phyloP scores from a whole-genome alignment of 1,140 invertebrate genomes.

The Zaprionus nigranus region DNA sequence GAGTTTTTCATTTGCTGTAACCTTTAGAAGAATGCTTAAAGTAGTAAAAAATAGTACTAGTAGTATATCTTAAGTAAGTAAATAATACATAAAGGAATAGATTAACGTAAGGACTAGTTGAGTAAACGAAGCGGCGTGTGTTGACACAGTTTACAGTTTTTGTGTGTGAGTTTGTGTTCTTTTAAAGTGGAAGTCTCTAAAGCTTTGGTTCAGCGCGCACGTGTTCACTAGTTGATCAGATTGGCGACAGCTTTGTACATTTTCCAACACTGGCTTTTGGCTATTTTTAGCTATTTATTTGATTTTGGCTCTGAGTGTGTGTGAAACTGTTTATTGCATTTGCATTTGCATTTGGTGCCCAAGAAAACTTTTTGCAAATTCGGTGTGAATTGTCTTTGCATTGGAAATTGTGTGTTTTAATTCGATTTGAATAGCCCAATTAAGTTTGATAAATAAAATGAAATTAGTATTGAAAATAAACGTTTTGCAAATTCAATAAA shows the following conservation, averaged over 20 bases:
- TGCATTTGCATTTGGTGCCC: constrained; percentile 61
- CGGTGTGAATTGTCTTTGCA: constrained; percentile 60
- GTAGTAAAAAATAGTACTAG: constrained; percentile 29
- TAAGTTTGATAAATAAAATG: constrained; percentile 46
- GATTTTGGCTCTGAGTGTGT: constrained; percentile 35
- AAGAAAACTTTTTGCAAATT: constrained; percentile 56
- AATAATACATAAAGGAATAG: constrained; percentile 22
- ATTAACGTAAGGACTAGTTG: constrained; percentile 27
- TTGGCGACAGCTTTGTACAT: constrained; percentile 58
- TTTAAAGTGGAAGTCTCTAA: constrained; percentile 43
- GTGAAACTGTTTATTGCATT: constrained; percentile 38
- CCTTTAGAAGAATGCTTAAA: constrained; percentile 45
- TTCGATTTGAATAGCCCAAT: constrained; percentile 52
- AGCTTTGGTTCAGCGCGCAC: constrained; percentile 60
- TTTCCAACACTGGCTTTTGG: constrained; percentile 49
- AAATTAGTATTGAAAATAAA: constrained; percentile 47
- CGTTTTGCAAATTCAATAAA: constrained; percentile 64
- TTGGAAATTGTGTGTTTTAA: constrained; percentile 60
- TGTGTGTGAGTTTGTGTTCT: constrained; percentile 36
- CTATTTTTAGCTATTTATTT: constrained; percentile 10
- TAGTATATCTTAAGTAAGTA: constrained; percentile 41
- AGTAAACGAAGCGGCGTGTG: constrained; percentile 47
- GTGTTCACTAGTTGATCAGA: constrained; percentile 47
- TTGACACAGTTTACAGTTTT: constrained; percentile 30
- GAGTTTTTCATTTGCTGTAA: constrained; percentile 60